Evolutionary conservation across 1,140 invertebrate genomes (phyloP).

Genomic region (Eupeodes corollae): DNA sequence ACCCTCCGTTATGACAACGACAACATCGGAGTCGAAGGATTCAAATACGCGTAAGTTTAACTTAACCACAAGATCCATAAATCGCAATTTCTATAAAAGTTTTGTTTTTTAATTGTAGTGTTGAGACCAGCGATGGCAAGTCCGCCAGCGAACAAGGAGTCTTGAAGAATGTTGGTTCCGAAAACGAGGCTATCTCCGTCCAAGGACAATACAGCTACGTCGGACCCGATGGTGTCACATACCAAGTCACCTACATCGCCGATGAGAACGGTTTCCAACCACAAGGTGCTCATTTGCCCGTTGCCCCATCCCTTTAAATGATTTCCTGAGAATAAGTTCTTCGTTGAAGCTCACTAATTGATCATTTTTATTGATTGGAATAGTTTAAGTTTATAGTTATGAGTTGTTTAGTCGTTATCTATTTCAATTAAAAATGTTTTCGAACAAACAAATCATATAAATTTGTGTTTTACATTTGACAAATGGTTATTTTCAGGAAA

Average conservation of each 20-base stretch:
- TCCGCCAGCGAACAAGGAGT: conserved; percentile 48
- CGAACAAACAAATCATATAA: too few relatives aligned
- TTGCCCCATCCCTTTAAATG: conserved; percentile 38
- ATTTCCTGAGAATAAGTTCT: too few relatives aligned
- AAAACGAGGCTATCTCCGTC: conserved; percentile 44
- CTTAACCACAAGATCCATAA: neutral
- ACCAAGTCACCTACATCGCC: conserved; percentile 52
- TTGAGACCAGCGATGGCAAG: conserved; percentile 57
- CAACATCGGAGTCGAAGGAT: conserved; percentile 27
- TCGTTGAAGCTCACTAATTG: too few relatives aligned
- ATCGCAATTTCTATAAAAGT: neutral
- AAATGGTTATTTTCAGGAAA: too few relatives aligned
- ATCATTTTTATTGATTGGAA: too few relatives aligned
- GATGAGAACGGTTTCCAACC: conserved; percentile 62
- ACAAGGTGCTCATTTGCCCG: conserved; percentile 41
- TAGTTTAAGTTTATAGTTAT: too few relatives aligned
- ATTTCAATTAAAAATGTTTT: too few relatives aligned
- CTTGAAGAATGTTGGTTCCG: conserved; percentile 42
- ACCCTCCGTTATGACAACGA: conserved; percentile 35
- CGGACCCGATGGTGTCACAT: conserved; percentile 50
- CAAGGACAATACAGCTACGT: conserved; percentile 55
- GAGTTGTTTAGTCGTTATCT: too few relatives aligned
- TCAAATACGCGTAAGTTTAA: conserved; percentile 32
- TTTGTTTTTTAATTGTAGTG: conserved; percentile 31
- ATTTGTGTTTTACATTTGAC: too few relatives aligned